Percentiles rank a stretch among this genome's conserved stretches.
phyloP scores from a whole-genome alignment of 1,140 invertebrate species.

The Aricia agestis region DNA sequence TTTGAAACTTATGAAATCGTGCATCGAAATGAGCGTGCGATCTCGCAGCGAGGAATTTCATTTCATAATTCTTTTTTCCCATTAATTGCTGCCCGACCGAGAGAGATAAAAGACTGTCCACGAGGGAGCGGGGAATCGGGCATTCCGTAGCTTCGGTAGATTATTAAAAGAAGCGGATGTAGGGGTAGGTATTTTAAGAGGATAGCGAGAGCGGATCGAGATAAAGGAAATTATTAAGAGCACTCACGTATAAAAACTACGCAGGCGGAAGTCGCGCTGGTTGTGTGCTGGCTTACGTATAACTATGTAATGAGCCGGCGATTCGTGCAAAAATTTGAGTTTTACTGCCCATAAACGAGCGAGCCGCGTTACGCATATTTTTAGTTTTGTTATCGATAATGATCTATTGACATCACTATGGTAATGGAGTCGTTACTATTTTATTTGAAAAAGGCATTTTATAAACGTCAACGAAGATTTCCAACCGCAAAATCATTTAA shows the following conservation, averaged over 20 bases:
- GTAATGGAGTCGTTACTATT: too few relatives aligned
- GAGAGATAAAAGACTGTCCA: constrained; percentile 66
- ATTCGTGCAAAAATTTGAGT: constrained; percentile 50
- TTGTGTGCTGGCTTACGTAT: constrained; percentile 54
- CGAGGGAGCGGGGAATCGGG: constrained; percentile 57
- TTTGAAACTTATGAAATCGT: constrained; percentile 68
- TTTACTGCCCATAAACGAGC: constrained; percentile 30
- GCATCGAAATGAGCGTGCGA: constrained; percentile 33
- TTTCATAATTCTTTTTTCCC: constrained; percentile 61
- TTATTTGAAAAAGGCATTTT: too few relatives aligned
- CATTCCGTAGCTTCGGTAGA: constrained; percentile 70
- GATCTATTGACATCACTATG: background rate
- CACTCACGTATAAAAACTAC: constrained; percentile 55
- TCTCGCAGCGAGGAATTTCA: constrained; percentile 49
- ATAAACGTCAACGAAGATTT: too few relatives aligned
- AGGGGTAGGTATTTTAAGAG: constrained; percentile 75
- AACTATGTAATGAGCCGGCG: constrained; percentile 52
- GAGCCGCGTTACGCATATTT: constrained; percentile 28
- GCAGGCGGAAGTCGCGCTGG: constrained; percentile 63
- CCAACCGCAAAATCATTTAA: too few relatives aligned
- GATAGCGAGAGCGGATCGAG: constrained; percentile 64
- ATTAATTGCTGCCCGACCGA: constrained; percentile 66
- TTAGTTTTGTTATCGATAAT: constrained; percentile 29
- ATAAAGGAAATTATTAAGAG: constrained; percentile 76
- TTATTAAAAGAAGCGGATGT: constrained; percentile 76